Conservation (phyloP, 2,797 vertebrate species). For the Leptatherina wallacei region DNA sequence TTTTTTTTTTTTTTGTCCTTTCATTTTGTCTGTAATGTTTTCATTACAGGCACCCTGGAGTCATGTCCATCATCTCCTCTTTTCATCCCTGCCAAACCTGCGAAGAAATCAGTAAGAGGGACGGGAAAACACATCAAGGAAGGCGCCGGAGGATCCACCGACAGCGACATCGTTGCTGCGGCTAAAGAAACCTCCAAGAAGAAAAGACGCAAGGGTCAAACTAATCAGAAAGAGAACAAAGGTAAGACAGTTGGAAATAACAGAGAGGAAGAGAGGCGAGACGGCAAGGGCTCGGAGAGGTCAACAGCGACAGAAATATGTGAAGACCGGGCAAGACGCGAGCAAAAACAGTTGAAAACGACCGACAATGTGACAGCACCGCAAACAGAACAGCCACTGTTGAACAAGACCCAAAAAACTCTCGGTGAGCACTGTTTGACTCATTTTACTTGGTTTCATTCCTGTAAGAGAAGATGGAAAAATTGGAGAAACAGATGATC, state of each 20-base stretch:
- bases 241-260: conserved; percentile 36
- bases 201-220: conserved; percentile 67
- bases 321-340: conserved; percentile 18
- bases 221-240: conserved; percentile 53
- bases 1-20: conserved; percentile 3
- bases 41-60: conserved; percentile 57
- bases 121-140: conserved; percentile 65
- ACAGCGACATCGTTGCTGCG: conserved; percentile 65
- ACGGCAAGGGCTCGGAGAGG: conserved; percentile 36
- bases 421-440: conserved; percentile 64
- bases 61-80: conserved; percentile 80
- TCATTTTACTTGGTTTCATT: conserved; percentile 17
- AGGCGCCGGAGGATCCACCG: conserved; percentile 63
- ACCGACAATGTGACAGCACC: not conserved
- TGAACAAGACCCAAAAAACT: conserved; percentile 42
- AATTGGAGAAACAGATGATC: conserved; percentile 35
- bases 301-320: conserved; percentile 33
- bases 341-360: conserved; percentile 33
- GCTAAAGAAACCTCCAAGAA: conserved; percentile 62
- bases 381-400: conserved; percentile 31
- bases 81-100: conserved; percentile 78
- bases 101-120: conserved; percentile 58
- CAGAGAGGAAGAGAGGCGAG: conserved; percentile 30
- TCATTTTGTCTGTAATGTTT: conserved; percentile 36
- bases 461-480: conserved; percentile 24